These are phyloP conservation scores for Tinamus major DNA, from an alignment of 2,797 vertebrate genomes.

Conservation along the genomic window DNA sequence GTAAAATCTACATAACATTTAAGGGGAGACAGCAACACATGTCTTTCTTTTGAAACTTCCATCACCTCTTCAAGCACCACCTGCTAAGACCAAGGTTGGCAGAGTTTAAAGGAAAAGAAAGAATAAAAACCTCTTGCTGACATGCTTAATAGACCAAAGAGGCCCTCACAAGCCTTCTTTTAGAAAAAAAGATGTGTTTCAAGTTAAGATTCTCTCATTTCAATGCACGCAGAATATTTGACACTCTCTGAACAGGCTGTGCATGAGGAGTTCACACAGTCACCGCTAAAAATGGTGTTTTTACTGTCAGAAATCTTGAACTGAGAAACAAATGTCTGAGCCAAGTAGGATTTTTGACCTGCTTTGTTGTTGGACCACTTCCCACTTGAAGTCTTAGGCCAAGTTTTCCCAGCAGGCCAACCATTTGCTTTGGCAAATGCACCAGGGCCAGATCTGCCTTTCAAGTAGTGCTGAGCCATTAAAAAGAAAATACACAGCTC, in stretches of 20 bases:
- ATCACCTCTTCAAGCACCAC: background rate
- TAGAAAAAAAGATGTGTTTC: background rate
- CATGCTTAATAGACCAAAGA: background rate
- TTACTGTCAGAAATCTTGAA: background rate
- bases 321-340: background rate
- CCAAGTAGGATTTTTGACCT: constrained; percentile 33
- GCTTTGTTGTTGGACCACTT: constrained; percentile 7
- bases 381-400: background rate
- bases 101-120: background rate
- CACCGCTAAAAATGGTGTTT: background rate
- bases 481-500: constrained; percentile 9
- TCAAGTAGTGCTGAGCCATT: background rate
- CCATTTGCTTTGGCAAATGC: background rate
- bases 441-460: background rate
- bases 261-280: background rate
- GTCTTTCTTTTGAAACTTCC: background rate
- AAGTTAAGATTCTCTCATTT: background rate
- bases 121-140: background rate
- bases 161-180: background rate
- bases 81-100: background rate
- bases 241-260: rapidly evolving
- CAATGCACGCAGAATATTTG: background rate
- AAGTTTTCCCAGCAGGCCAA: constrained; percentile 8
- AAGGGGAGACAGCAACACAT: background rate
- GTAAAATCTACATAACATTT: background rate